Conservation (phyloP, 2,113 vertebrate genomes). For the Neofelis nebulosa region DNA sequence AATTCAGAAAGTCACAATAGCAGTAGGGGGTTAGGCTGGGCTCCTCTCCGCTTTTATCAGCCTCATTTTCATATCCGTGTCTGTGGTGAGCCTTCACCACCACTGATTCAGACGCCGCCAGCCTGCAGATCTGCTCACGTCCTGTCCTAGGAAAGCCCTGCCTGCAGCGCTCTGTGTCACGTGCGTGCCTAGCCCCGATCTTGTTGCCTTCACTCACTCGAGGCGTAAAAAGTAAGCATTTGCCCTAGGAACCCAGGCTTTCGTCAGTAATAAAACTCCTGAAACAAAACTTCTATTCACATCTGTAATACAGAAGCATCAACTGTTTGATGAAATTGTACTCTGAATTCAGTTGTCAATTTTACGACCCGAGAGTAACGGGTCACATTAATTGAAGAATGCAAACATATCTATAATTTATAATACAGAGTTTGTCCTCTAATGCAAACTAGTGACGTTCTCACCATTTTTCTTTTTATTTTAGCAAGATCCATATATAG, state of each 20-base stretch:
- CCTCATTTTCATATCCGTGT: neutral
- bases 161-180: neutral
- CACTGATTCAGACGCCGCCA: neutral
- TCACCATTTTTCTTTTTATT: slow-evolving; percentile 70
- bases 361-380: neutral
- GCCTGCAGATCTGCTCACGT: neutral
- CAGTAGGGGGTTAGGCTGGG: neutral
- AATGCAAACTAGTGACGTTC: neutral
- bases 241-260: neutral
- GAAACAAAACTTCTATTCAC: neutral
- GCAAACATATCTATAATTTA: neutral
- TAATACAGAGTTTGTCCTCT: neutral
- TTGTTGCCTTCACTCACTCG: neutral
- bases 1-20: neutral
- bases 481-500: slow-evolving; percentile 98
- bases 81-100: neutral
- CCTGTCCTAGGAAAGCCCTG: neutral
- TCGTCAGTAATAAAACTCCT: neutral
- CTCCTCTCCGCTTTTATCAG: neutral
- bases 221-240: neutral
- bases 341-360: neutral
- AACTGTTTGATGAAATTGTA: neutral
- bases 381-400: neutral
- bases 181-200: neutral
- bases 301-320: neutral